Base-by-base conservation (phyloP, 2,888 invertebrate species). In the Cryptocephalus moraei region DNA sequence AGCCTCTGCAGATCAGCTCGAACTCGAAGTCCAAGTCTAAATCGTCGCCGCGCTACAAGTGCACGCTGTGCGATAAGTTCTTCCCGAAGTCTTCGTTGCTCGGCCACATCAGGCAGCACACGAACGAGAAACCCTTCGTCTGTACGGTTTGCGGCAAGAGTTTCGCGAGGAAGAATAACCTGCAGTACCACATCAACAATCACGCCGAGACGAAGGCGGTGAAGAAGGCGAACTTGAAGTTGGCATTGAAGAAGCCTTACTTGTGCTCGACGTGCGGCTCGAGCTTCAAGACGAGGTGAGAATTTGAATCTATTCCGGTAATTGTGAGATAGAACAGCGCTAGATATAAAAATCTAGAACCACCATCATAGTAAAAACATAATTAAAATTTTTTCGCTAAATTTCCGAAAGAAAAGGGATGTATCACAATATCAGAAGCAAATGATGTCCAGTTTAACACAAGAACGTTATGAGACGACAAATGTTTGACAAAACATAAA, bases 101-200 rank as follows among this genome's bases (percentile, higher is more conserved):
- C 1, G 77, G 78, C 48, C 88, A 89, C 65, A 68, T 89, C 39
- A 75, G 84, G 33, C 76, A 77, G 46, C 89, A 90, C 60, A 87
- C 87, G 0, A 78, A 81, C 32, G 89, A 89, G 61, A 76, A 81
- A 49, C 83, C 84, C 0, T 86, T 78, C 58, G 69, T 73, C 3
- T 90, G 90, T 58, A 66, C 73, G 0, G 62, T 72, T 4, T 90
- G 89, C 61, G 70, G 69, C 1, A 72, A 77, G 0, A 77, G 77
- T 50, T 90, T 88, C 61, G 77, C 80, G 0, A 72, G 84, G 31
- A 79, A 80, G 56, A 78, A 80, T 41, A 82, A 81, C 57, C 70
- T 84, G 44, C 75, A 76, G 32, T 76, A 75, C 47, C 88, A 89
- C 64, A 69, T 73, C 45, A 75, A 67, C 54, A 76, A 75, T 46